These are phyloP conservation scores for Myrmophylax atrothorax DNA, from an alignment of 2,113 vertebrate species.

Conservation along the genomic window DNA sequence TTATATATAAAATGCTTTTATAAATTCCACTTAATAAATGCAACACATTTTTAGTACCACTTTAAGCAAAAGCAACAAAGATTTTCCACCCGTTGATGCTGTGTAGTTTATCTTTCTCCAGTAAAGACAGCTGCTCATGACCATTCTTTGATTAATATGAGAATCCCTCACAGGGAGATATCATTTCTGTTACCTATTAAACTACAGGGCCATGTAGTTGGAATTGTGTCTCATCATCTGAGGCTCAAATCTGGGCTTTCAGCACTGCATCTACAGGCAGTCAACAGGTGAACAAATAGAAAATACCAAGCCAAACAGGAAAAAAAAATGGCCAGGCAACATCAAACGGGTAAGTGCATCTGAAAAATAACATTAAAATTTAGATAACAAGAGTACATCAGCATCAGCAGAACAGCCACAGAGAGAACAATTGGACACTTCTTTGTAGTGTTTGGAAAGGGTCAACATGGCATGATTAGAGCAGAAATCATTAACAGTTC, in stretches of 20 bases:
- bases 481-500: background rate
- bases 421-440: background rate
- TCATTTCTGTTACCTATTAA: background rate
- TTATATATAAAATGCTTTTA: slow-evolving; percentile 14
- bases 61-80: slow-evolving; percentile 34
- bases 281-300: background rate
- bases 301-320: background rate
- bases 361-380: background rate
- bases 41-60: background rate
- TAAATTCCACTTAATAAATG: slow-evolving; percentile 36
- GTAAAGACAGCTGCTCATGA: background rate
- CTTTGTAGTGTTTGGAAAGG: fast-evolving
- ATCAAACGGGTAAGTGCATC: background rate
- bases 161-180: background rate
- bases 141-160: background rate
- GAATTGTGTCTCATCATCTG: background rate
- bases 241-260: background rate
- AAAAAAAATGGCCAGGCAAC: background rate
- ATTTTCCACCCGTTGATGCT: background rate
- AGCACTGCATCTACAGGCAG: background rate
- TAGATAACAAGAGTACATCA: background rate
- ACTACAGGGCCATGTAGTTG: background rate
- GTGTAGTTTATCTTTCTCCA: background rate
- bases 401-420: background rate
- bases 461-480: fast-evolving